phyloP scores from a whole-genome alignment of 2,113 vertebrate genomes.

The Nannospalax galili region DNA sequence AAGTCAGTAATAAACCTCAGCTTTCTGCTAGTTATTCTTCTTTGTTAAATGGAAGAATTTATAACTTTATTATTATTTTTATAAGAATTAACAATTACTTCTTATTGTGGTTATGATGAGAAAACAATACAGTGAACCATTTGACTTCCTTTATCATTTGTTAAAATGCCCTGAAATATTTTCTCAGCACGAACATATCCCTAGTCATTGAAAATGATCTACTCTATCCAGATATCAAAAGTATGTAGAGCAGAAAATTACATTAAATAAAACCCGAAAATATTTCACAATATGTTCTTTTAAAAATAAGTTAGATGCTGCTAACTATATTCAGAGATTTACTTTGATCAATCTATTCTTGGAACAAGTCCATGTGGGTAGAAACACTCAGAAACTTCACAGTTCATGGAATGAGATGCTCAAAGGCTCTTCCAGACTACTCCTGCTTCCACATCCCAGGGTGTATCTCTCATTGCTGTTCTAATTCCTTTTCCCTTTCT shows the following conservation, averaged over 20 bases:
- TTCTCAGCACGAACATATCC: neutral
- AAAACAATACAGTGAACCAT: neutral
- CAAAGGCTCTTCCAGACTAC: neutral
- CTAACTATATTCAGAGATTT: neutral
- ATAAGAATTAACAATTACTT: neutral
- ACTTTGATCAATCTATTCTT: neutral
- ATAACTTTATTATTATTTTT: neutral
- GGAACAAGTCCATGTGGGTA: rapidly evolving
- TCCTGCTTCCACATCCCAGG: neutral
- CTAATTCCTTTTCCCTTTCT: neutral
- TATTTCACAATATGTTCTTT: neutral
- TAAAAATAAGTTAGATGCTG: neutral
- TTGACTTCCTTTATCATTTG: neutral
- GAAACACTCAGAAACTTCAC: neutral
- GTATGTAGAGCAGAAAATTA: neutral
- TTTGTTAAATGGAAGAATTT: neutral
- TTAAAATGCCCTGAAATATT: neutral
- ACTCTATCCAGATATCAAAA: neutral
- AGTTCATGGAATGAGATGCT: neutral
- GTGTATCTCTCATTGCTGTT: neutral
- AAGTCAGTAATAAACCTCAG: neutral
- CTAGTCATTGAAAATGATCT: constrained; percentile 8
- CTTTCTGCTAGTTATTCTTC: neutral
- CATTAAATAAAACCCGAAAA: neutral
- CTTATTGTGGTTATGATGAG: neutral